These are phyloP conservation scores for Papilio polytes DNA, from an alignment of 1,140 invertebrate genomes.

Conservation along the genomic window DNA sequence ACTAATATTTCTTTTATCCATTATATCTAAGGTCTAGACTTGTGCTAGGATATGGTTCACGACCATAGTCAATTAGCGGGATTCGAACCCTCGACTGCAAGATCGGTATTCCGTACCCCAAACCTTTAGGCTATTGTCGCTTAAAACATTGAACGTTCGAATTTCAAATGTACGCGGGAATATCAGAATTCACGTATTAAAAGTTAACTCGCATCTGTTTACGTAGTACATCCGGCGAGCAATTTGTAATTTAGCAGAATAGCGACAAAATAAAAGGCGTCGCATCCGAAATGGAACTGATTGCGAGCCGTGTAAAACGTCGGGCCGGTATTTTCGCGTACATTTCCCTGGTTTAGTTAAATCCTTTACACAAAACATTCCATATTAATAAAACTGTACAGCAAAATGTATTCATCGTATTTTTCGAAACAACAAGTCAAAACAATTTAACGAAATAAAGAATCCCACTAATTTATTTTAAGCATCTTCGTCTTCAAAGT, in stretches of 20 bases:
- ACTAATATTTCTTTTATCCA: too few species aligned
- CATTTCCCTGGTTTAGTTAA: slow-evolving; percentile 26
- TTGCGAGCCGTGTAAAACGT: slow-evolving; percentile 27
- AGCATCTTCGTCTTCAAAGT: neutral
- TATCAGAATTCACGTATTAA: slow-evolving; percentile 5
- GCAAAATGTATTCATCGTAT: neutral
- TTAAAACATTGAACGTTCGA: neutral
- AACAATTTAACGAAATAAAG: neutral
- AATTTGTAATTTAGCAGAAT: slow-evolving; percentile 33
- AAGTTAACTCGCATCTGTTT: slow-evolving; percentile 24
- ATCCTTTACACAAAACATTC: slow-evolving; percentile 9
- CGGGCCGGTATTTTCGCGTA: slow-evolving; percentile 3
- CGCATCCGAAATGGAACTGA: slow-evolving; percentile 19
- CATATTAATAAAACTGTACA: neutral
- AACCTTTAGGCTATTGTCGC: too few species aligned
- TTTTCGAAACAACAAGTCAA: neutral
- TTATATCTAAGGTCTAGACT: too few species aligned
- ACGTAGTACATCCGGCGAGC: slow-evolving; percentile 6
- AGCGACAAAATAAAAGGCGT: slow-evolving; percentile 7
- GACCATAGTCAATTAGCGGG: too few species aligned
- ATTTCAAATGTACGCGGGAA: neutral
- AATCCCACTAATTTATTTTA: neutral
- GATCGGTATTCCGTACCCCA: too few species aligned
- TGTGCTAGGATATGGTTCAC: too few species aligned
- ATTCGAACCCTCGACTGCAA: too few species aligned